Base-by-base conservation (phyloP, 2,888 invertebrate genomes). In the Tipula lateralis region DNA sequence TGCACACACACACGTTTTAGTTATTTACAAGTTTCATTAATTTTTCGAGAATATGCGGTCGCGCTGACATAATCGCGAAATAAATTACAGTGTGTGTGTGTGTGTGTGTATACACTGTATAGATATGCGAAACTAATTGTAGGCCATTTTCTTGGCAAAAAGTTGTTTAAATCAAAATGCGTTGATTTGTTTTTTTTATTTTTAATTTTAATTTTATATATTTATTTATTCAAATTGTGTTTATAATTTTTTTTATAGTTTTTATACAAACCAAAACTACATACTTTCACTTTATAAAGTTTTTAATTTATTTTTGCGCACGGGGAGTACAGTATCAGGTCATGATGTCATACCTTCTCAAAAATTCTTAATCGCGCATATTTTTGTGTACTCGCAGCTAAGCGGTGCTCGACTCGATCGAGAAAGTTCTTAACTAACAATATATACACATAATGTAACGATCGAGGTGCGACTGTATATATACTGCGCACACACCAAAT, bases 191-290 rank as follows among this genome's bases (percentile, higher is more conserved):
- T 66, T 66, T 66, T 66, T 66, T 44, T 66, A 9, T 66, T 66
- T 66, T 66, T 66, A 66, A 66, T 66, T 66, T 66, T 66, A 66
- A 66, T 66, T 66, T 66, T 66, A 66, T 66, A 66, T 66, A 66
- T 66, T 66, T 66, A 66, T 66, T 66, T 66, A 66, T 66, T 66
- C 66, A 66, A 66, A 66, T 66, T 66, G 66, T 66, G 66, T 66
- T 66, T 66, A 66, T 66, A 66, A 66, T 66, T 66, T 66, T 66
- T 66, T 66, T 66, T 66, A 24, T 50, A 50, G 44, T 66, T 66
- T 66, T 66, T 66, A 12, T 66, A 66, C 24, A 66, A 66, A 50
- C n/a, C 4, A 44, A 66, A 66, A 66, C 24, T 66, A 66, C 24
- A 66, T 66, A 66, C 66, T 66, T 66, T 66, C 66, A 66, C 66